Evolutionary conservation across 1,140 invertebrate species (phyloP), one percentile per base, ranked within the genome.

Genomic region (Nephotettix cincticeps): DNA sequence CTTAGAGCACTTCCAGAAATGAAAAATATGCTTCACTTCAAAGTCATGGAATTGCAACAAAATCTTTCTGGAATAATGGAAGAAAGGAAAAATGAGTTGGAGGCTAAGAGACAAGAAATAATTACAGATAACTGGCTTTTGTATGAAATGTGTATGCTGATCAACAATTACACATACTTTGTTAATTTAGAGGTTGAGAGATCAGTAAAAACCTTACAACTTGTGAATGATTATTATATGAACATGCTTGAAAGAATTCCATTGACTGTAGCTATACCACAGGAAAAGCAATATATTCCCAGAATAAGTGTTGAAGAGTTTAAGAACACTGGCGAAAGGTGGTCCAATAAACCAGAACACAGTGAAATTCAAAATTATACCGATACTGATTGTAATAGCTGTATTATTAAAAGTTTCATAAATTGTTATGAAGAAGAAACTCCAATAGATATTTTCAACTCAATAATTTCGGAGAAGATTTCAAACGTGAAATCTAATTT

Each of bases 151-250:
- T 79, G 80, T n/a, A 76, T 82, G 30, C 77, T 88, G 43, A 77
- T 78, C 1, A 86, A 88, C 73, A 80, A 83, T 28, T 87, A 83
- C 70, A 78, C 85, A 21, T 82, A 79, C 14, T 81, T 83, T 27
- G 77, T 87, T 75, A 86, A 88, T 73, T 74, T 82, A 6, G 87
- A 89, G 78, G 63, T 87, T 21, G 86, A 88, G 73, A 80, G 87
- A 77, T 85, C 76, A 70, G 71, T 77, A 1, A 80, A 84, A 61
- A 84, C 85, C 1, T 79, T 84, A 51, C 83, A 84, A 76, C 70
- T 84, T 13, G 36, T 88, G 1, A 81, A 84, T 36, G 85, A 87
- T 77, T 88, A 87, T 77, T 88, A 86, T 73, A 79, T 79, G 11
- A 77, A 81, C 0, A 82, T 85, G 78, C 76, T 84, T n/a, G 36